Evolutionary conservation across 53 echinoderm and acorn worm genomes (phyloP).

Genomic region (Holothuria leucospilota): DNA sequence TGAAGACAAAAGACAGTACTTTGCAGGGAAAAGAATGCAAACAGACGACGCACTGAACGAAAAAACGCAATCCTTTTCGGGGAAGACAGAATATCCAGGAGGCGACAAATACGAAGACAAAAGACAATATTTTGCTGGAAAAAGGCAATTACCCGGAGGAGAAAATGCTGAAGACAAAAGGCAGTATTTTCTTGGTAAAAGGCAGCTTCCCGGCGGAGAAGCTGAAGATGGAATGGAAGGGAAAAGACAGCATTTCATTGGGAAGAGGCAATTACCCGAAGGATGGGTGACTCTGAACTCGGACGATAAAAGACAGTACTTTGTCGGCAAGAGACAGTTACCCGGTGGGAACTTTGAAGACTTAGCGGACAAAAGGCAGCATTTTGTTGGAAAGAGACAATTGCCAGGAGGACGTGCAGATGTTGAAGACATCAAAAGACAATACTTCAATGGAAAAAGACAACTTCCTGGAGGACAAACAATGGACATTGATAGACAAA

Average conservation of each 20-base stretch:
- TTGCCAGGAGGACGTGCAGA: slow-evolving; percentile 53
- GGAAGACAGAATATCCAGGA: background rate
- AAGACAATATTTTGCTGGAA: slow-evolving; percentile 25
- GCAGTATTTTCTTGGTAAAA: slow-evolving; percentile 53
- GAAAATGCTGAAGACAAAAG: slow-evolving; percentile 24
- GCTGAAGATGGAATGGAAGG: background rate
- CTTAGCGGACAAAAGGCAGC: slow-evolving; percentile 58
- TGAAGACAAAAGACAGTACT: slow-evolving; percentile 56
- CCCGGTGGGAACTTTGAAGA: slow-evolving; percentile 47
- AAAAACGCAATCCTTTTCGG: slow-evolving; percentile 56
- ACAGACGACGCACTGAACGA: background rate
- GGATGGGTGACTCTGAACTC: too few species aligned
- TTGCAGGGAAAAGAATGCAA: slow-evolving; percentile 35
- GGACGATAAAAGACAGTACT: slow-evolving; percentile 66
- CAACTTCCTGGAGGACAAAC: slow-evolving; percentile 45
- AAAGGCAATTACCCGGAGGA: background rate
- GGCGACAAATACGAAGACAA: slow-evolving; percentile 16
- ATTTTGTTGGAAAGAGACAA: slow-evolving; percentile 63
- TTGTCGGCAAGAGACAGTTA: slow-evolving; percentile 67
- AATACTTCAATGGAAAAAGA: slow-evolving; percentile 63
- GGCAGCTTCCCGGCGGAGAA: slow-evolving; percentile 19
- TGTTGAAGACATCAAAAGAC: slow-evolving; percentile 58
- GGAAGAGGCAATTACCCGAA: slow-evolving; percentile 19
- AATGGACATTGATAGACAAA: slow-evolving; percentile 53
- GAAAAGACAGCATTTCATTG: background rate